phyloP scores from a whole-genome alignment of 2,797 vertebrate species.

The Adelosebastes latens region DNA sequence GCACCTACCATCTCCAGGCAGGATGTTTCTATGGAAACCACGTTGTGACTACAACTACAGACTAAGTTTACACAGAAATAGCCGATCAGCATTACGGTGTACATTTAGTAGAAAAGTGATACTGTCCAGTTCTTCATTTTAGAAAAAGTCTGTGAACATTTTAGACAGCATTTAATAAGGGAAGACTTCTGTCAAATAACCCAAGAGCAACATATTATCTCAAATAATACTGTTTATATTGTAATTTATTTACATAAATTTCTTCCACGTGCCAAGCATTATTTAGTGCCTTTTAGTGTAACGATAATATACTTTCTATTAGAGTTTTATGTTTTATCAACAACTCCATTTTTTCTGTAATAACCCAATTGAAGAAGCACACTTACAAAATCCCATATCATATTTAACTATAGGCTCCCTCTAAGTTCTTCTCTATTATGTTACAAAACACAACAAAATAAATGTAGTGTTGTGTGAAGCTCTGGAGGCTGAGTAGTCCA shows the following conservation, averaged over 20 bases:
- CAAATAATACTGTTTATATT: not conserved
- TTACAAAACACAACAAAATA: not conserved
- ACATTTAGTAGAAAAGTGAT: slow-evolving; percentile 2
- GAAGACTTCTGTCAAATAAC: not conserved
- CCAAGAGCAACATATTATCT: not conserved
- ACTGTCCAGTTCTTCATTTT: not conserved
- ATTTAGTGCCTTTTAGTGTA: not conserved
- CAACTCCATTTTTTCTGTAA: not conserved
- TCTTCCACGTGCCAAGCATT: not conserved
- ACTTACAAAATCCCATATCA: not conserved
- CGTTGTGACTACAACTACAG: slow-evolving; percentile 38
- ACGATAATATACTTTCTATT: not conserved
- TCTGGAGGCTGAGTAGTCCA: not conserved
- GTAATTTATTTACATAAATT: not conserved
- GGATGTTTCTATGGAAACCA: slow-evolving; percentile 75
- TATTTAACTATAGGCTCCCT: not conserved
- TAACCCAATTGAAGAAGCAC: not conserved
- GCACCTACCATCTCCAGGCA: slow-evolving; percentile 17
- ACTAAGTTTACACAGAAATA: slow-evolving; percentile 55
- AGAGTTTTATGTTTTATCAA: not conserved
- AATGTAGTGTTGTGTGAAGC: not conserved
- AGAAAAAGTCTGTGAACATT: not conserved
- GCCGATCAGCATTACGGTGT: not conserved
- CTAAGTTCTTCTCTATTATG: not conserved
- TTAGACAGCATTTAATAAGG: not conserved